A percentile compares a stretch with the other conserved stretches of the same genome.
Conservation (phyloP, 2,888 invertebrate genomes). For the Brachypterus glaber region DNA sequence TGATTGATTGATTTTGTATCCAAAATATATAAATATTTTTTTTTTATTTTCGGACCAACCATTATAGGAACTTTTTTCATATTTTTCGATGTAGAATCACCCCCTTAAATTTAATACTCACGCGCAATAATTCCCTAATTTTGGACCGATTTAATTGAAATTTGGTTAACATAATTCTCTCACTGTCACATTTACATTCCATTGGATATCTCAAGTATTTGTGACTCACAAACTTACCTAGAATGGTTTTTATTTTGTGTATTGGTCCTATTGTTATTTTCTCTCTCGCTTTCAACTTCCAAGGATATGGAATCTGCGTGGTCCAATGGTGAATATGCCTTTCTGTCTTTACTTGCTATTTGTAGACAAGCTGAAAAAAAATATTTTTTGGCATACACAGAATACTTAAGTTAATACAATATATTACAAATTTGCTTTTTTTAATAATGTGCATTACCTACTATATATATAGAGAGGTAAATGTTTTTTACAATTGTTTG, state of each 20-base stretch:
- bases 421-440: too few species aligned
- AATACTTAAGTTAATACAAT: conserved; percentile 6
- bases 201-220: background rate
- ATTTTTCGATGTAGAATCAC: too few species aligned
- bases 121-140: too few species aligned
- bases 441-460: too few species aligned
- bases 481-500: too few species aligned
- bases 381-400: conserved; percentile 10
- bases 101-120: too few species aligned
- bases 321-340: conserved; percentile 58
- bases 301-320: conserved; percentile 41
- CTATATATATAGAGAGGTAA: too few species aligned
- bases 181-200: conserved; percentile 15
- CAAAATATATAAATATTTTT: too few species aligned
- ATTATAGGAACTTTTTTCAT: too few species aligned
- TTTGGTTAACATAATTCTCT: background rate
- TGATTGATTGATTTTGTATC: too few species aligned
- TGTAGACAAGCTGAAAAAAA: conserved; percentile 57
- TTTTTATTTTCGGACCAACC: too few species aligned
- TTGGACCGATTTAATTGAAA: too few species aligned
- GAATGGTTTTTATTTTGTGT: conserved; percentile 33
- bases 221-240: conserved; percentile 31
- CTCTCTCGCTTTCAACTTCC: conserved; percentile 31
- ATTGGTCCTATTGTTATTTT: conserved; percentile 43
- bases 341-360: conserved; percentile 54